Evolutionary conservation across 2,113 vertebrate genomes (phyloP).

Genomic region (Aspiorhynchus laticeps): DNA sequence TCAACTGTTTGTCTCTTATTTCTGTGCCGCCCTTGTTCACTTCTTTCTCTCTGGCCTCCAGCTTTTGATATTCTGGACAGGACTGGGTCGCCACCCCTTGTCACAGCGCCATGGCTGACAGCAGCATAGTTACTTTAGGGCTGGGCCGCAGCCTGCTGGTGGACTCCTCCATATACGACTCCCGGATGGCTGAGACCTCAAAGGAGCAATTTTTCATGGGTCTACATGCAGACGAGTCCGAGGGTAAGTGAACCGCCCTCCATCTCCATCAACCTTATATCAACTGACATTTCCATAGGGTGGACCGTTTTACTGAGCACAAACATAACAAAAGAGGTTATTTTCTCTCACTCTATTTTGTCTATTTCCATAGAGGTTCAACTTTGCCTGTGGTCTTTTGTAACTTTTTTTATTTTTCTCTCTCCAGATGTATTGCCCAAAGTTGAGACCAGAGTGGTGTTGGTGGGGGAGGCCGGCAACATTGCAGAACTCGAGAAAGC

Average conservation of each 20-base stretch:
- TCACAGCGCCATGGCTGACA: conserved; percentile 83
- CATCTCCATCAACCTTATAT: background rate
- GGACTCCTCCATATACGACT: conserved; percentile 90
- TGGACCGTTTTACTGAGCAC: background rate
- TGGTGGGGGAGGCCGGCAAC: conserved; percentile 86
- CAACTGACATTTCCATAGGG: background rate
- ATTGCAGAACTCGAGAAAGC: conserved; percentile 82
- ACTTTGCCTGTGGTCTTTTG: conserved; percentile 45
- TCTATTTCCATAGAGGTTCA: conserved; percentile 33
- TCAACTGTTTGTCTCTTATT: background rate
- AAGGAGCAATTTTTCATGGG: conserved; percentile 81
- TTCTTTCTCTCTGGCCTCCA: conserved; percentile 42
- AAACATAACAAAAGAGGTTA: conserved; percentile 7
- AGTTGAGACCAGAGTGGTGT: conserved; percentile 87
- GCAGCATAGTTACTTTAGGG: conserved; percentile 78
- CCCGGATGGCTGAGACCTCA: conserved; percentile 83
- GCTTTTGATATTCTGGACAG: conserved; percentile 62
- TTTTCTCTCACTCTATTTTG: background rate
- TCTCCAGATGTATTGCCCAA: conserved; percentile 86
- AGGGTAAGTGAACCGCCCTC: conserved; percentile 76
- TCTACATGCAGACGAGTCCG: conserved; percentile 72
- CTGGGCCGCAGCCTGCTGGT: conserved; percentile 81
- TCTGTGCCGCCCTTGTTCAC: background rate
- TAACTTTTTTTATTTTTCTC: conserved; percentile 40
- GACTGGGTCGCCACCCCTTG: conserved; percentile 58